A percentile compares a stretch with the other conserved stretches of the same genome.
Evolutionary conservation across 1,140 invertebrate genomes (phyloP).

Genomic region (Zaprionus africanus): DNA sequence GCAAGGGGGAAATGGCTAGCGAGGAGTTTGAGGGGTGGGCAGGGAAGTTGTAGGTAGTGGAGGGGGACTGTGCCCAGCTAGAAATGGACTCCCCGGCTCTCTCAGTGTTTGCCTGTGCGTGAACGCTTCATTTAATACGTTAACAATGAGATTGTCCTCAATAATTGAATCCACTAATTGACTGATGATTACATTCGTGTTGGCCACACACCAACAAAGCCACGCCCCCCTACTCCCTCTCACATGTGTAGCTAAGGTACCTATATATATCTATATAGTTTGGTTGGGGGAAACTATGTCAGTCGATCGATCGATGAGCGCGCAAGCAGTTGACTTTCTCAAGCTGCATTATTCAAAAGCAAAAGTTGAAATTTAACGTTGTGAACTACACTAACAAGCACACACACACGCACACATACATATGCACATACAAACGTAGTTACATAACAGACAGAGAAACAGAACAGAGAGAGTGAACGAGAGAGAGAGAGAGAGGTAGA

Average conservation of each 20-base stretch:
- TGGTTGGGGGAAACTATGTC: constrained; percentile 57
- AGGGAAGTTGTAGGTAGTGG: no score
- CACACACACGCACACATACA: constrained; percentile 29
- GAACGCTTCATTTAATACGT: constrained; percentile 82
- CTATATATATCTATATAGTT: constrained; percentile 14
- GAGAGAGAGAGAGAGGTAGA: not conserved
- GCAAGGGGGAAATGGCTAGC: constrained; percentile 1
- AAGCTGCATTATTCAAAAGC: constrained; percentile 75
- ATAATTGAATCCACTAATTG: constrained; percentile 83
- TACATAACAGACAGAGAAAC: constrained; percentile 30
- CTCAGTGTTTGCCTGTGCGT: constrained; percentile 70
- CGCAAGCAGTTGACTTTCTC: constrained; percentile 75
- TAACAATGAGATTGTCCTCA: constrained; percentile 83
- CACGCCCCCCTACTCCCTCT: not conserved
- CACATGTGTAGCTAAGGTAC: not conserved
- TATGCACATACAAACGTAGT: constrained; percentile 29
- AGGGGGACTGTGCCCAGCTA: not conserved
- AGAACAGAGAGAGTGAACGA: not conserved
- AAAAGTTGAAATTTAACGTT: constrained; percentile 12
- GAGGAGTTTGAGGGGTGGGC: not conserved
- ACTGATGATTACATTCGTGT: constrained; percentile 83
- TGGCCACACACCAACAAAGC: constrained; percentile 65
- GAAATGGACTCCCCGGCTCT: constrained; percentile 13
- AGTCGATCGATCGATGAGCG: constrained; percentile 59
- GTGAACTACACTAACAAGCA: constrained; percentile 31